Conservation (phyloP, 2,888 invertebrate genomes). For the Rhagonycha lutea region DNA sequence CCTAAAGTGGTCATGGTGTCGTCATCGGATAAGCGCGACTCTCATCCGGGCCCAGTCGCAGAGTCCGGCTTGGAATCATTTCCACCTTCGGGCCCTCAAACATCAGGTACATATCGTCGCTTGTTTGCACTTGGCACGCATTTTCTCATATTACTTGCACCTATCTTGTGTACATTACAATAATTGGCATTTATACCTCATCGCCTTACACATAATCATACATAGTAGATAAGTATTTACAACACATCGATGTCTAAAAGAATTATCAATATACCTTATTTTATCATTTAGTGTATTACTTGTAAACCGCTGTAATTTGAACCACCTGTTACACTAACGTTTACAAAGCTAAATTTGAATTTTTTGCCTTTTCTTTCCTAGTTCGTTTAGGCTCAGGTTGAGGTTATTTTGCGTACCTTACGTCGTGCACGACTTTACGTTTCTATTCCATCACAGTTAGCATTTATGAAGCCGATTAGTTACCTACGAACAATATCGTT, state of each 20-base stretch:
- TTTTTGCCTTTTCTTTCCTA: constrained; percentile 24
- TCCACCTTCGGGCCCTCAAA: constrained; percentile 55
- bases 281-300: constrained; percentile 45
- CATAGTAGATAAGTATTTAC: constrained; percentile 25
- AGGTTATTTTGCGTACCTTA: constrained; percentile 16
- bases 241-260: constrained; percentile 32
- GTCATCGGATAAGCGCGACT: constrained; percentile 49
- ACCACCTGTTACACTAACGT: constrained; percentile 50
- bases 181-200: constrained; percentile 34
- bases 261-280: constrained; percentile 43
- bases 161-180: constrained; percentile 7
- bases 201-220: constrained; percentile 27
- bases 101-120: constrained; percentile 48
- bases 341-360: constrained; percentile 33
- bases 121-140: constrained; percentile 27
- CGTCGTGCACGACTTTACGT: constrained; percentile 21
- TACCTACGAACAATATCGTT: constrained; percentile 6
- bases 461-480: constrained; percentile 18
- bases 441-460: constrained; percentile 14
- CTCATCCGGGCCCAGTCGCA: constrained; percentile 43
- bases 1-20: constrained; percentile 53
- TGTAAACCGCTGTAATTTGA: constrained; percentile 52
- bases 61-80: constrained; percentile 55
- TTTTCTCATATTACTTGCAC: constrained; percentile 24
- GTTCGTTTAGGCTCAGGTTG: constrained; percentile 8